These are phyloP conservation scores for Clarias macrocephalus DNA, from an alignment of 2,113 vertebrate genomes.

Conservation along the genomic window DNA sequence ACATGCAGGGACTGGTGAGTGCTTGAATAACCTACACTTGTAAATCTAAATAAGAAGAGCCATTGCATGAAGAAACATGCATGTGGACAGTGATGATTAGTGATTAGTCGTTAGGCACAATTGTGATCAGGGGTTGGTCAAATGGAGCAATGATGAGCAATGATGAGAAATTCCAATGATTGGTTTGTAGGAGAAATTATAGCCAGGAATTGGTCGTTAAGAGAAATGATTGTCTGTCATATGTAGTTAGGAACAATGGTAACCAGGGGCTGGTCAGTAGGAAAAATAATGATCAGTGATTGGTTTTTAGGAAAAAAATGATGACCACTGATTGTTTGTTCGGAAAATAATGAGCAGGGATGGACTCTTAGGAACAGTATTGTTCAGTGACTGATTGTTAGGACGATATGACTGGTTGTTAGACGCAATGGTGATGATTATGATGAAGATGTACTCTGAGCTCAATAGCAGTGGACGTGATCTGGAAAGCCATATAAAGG, in stretches of 20 bases:
- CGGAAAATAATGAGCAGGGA: background rate
- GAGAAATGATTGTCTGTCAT: too few relatives aligned
- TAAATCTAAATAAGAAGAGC: background rate
- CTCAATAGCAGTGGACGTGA: background rate
- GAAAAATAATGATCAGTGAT: background rate
- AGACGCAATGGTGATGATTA: background rate
- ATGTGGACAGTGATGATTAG: background rate
- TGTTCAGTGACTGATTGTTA: background rate
- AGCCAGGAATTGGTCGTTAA: background rate
- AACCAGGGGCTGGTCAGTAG: background rate
- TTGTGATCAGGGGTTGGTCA: too few relatives aligned
- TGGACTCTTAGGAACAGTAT: background rate
- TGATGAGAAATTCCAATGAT: background rate
- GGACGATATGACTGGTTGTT: background rate
- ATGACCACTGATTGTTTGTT: background rate
- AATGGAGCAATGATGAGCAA: too few relatives aligned
- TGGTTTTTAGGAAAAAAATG: background rate
- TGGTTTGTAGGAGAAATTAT: background rate
- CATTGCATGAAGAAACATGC: background rate
- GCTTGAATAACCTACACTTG: background rate
- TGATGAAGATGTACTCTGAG: background rate
- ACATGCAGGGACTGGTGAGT: background rate
- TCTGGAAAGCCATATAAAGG: background rate
- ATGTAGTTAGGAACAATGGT: background rate
- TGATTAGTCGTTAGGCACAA: too few relatives aligned